Evolutionary conservation across 2,797 vertebrate species (phyloP), one percentile per base, ranked within the genome.

Genomic region (Myripristis jacobus): DNA sequence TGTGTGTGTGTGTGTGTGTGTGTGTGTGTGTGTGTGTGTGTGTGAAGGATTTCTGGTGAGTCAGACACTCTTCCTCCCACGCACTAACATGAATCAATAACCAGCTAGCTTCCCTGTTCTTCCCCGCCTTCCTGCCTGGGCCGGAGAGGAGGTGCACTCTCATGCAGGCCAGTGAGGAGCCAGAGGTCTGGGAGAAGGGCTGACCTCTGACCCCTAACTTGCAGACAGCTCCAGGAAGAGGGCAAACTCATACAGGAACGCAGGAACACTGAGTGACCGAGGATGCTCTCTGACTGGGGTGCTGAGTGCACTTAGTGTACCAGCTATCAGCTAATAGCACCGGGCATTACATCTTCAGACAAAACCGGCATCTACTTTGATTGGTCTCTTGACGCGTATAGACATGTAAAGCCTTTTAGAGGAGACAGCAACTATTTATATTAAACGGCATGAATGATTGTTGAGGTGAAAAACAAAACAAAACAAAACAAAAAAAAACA

Each of bases 71-170:
- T 88, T 87, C 77, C 91, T 85, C 90, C 91, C 83, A 91, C 90
- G 80, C 85, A 83, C 84, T 85, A 83, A 83, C 92, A 92, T 92
- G 90, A 93, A 94, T 94, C 93, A 91, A 93, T 93, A 93, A 90
- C 72, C 81, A 84, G 85, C 82, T 76, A 66, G 77, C 83, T 81
- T 77, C 80, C 86, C 80, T 83, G 70, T 74, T 70, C 82, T 82
- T 84, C 81, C 80, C 85, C 64, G 77, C 82, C 85, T 83, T 75
- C 82, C 83, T 88, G 79, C 83, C 66, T 48, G 77, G 82, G 81
- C 84, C 77, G 73, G 79, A 78, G 77, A 79, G 57, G 66, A 87
- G 71, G 70, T n/a, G 61, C 62, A 71, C 75, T 86, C 74, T 82
- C 66, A 79, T 75, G 41, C 80, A 46, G 87, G 78, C 70, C 87